These are phyloP conservation scores for Philopedon plagiatum DNA, from an alignment of 2,888 invertebrate genomes.

Conservation along the genomic window DNA sequence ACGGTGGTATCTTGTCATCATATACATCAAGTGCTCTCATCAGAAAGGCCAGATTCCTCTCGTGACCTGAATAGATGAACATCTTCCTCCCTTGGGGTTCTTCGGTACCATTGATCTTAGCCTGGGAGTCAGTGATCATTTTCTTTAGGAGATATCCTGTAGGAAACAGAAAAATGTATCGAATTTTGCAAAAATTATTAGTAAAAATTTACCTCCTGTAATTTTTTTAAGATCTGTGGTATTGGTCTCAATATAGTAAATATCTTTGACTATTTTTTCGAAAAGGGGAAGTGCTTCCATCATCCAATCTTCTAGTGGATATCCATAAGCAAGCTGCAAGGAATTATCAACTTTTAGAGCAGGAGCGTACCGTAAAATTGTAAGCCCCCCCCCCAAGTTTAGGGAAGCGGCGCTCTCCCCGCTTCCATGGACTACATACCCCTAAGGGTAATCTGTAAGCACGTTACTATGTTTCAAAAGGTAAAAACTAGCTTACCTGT, in stretches of 20 bases:
- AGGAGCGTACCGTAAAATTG: too few relatives aligned
- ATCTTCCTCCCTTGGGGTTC: constrained; percentile 38
- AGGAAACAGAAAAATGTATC: background rate
- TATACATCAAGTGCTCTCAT: constrained; percentile 42
- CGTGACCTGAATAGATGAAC: constrained; percentile 53
- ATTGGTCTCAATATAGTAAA: constrained; percentile 44
- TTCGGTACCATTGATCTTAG: constrained; percentile 34
- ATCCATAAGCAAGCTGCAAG: constrained; percentile 27
- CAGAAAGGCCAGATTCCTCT: constrained; percentile 40
- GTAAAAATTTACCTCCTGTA: constrained; percentile 4
- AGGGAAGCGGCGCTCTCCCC: too few relatives aligned
- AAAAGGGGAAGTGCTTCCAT: constrained; percentile 43
- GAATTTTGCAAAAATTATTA: background rate
- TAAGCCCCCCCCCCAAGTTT: too few relatives aligned
- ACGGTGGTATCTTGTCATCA: constrained; percentile 43
- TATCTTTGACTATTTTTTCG: constrained; percentile 27
- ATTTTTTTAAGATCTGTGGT: constrained; percentile 23
- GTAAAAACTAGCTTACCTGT: constrained; percentile 1
- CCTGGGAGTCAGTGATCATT: constrained; percentile 38
- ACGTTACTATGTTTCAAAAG: background rate
- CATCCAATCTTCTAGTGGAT: constrained; percentile 40
- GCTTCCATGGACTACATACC: too few relatives aligned
- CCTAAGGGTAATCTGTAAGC: too few relatives aligned
- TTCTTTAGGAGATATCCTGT: constrained; percentile 48
- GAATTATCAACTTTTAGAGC: too few relatives aligned